Conservation (phyloP, 2,113 vertebrate species). For the Rhinogobius similis region DNA sequence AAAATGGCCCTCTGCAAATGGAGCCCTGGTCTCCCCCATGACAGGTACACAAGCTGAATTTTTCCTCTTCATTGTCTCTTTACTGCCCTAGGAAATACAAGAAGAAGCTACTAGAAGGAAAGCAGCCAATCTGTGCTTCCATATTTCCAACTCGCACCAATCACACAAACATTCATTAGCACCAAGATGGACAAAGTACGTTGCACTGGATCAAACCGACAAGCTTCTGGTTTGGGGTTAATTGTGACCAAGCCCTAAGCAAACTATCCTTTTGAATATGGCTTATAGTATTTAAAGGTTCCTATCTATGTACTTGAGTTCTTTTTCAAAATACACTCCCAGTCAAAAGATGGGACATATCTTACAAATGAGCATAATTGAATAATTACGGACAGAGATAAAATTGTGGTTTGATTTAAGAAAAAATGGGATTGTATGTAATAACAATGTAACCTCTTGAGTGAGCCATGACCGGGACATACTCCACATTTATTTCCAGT, state of each 20-base stretch:
- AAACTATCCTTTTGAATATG: no score
- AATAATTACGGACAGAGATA: background rate
- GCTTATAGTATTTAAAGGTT: no score
- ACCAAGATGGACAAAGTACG: background rate
- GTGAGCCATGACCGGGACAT: constrained; percentile 24
- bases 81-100: background rate
- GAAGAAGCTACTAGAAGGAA: background rate
- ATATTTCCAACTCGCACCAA: background rate
- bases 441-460: constrained; percentile 9
- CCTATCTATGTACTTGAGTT: no score
- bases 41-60: background rate
- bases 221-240: background rate
- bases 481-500: constrained; percentile 42
- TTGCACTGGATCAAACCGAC: background rate
- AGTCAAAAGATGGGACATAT: no score
- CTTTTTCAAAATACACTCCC: no score
- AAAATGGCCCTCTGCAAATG: background rate
- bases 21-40: background rate
- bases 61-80: background rate
- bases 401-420: background rate
- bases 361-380: no score
- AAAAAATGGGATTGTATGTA: background rate
- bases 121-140: background rate
- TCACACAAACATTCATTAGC: background rate
- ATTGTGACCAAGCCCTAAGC: no score